phyloP scores from a whole-genome alignment of 2,113 vertebrate genomes.

The Poeciliopsis occidentalis region DNA sequence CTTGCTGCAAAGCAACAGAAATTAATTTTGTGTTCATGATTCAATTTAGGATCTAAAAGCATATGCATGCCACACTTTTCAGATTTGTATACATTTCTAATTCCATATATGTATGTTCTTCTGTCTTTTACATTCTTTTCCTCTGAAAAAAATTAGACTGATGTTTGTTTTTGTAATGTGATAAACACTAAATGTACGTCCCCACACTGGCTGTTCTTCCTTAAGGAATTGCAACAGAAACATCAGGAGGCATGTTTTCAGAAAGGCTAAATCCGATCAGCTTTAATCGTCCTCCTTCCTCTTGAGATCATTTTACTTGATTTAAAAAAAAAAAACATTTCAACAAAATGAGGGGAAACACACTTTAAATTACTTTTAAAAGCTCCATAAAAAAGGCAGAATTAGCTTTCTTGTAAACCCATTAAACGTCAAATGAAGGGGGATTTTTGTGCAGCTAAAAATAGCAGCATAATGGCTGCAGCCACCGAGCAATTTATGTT shows the following conservation, averaged over 20 bases:
- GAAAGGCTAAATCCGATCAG: neutral
- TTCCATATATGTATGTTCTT: too few species aligned
- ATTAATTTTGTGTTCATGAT: too few species aligned
- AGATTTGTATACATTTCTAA: too few species aligned
- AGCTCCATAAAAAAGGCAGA: slow-evolving; percentile 27
- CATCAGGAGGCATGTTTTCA: neutral
- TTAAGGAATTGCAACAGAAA: neutral
- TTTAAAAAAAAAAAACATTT: slow-evolving; percentile 12
- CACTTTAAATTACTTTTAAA: slow-evolving; percentile 27
- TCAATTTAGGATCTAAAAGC: too few species aligned
- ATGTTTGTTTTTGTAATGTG: neutral
- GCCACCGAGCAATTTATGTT: slow-evolving; percentile 26
- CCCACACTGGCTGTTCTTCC: neutral
- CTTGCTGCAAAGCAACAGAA: too few species aligned
- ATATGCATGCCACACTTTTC: too few species aligned
- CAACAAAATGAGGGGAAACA: slow-evolving; percentile 3
- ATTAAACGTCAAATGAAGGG: slow-evolving; percentile 22
- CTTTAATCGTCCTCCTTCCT: slow-evolving; percentile 12
- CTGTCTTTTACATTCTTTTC: too few species aligned
- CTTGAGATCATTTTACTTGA: slow-evolving; percentile 9
- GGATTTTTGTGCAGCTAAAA: slow-evolving; percentile 4
- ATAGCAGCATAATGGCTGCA: slow-evolving; percentile 29
- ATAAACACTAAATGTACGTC: neutral
- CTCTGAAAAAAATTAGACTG: neutral
- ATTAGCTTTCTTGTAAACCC: slow-evolving; percentile 22